Percentiles rank a stretch among this genome's conserved stretches.
These are phyloP conservation scores for Anolis apletophallus DNA, from an alignment of 2,797 vertebrate genomes.

Conservation along the genomic window DNA sequence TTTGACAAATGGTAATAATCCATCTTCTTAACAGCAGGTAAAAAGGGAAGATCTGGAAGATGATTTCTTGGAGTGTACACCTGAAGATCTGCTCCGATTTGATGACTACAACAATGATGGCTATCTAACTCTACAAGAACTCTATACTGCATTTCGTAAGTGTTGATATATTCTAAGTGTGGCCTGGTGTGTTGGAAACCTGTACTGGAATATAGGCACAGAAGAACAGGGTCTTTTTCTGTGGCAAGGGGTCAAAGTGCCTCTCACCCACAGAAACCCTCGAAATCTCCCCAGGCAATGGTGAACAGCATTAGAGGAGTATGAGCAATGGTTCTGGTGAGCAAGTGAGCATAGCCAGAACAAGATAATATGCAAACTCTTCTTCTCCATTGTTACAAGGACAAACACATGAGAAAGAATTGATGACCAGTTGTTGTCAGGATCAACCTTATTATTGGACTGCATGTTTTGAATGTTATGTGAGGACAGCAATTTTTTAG, in stretches of 20 bases:
- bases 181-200: background rate
- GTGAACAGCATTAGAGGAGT: background rate
- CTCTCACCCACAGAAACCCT: background rate
- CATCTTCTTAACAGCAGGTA: conserved; percentile 64
- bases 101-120: conserved; percentile 94
- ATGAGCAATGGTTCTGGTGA: background rate
- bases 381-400: background rate
- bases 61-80: conserved; percentile 85
- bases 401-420: background rate
- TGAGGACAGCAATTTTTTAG: background rate
- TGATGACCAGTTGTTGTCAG: background rate
- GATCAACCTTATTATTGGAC: background rate
- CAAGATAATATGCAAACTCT: background rate
- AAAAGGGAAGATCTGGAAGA: conserved; percentile 79
- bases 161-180: conserved; percentile 40
- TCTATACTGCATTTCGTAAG: conserved; percentile 97
- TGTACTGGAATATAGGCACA: background rate
- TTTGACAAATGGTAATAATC: background rate
- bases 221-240: background rate
- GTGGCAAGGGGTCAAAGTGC: background rate
- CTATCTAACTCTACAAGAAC: conserved; percentile 88
- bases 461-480: background rate
- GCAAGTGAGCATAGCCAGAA: background rate
- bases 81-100: conserved; percentile 90
- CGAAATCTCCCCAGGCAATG: background rate